phyloP scores from a whole-genome alignment of 2,797 vertebrate species.

The Alfaro cultratus region DNA sequence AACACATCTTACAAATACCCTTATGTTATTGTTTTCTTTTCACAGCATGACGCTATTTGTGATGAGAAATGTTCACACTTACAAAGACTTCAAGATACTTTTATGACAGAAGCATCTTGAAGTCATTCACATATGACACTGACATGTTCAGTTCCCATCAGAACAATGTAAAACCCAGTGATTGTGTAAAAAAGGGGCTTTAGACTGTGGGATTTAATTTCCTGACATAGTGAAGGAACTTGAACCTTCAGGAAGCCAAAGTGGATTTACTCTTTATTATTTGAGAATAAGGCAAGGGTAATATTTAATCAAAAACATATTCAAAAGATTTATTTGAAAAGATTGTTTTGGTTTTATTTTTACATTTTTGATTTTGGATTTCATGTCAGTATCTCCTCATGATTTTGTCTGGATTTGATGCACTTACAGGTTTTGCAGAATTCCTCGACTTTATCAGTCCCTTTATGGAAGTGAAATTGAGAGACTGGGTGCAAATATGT shows the following conservation, averaged over 20 bases:
- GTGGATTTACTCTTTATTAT: conserved; percentile 14
- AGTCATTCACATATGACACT: conserved; percentile 3
- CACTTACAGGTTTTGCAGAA: conserved; percentile 10
- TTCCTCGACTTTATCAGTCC: not conserved
- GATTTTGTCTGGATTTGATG: conserved; percentile 4
- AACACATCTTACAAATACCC: not conserved
- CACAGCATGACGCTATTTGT: not conserved
- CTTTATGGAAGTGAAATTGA: not conserved
- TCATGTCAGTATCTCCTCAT: conserved; percentile 15
- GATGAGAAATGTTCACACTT: not conserved
- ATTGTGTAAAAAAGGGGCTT: conserved; percentile 1
- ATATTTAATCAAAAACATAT: conserved; percentile 8
- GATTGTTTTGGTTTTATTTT: conserved; percentile 11
- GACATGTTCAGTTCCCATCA: not conserved
- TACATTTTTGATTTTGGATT: conserved; percentile 3
- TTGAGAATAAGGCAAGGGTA: conserved; percentile 4
- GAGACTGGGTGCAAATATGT: conserved; percentile 2
- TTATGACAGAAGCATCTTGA: not conserved
- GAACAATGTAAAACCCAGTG: conserved; percentile 5
- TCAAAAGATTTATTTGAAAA: not conserved
- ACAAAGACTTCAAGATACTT: not conserved
- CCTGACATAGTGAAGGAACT: conserved; percentile 18
- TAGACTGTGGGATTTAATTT: conserved; percentile 34
- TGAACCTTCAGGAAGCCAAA: conserved; percentile 3
- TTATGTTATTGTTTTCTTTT: not conserved